Evolutionary conservation across 2,113 vertebrate species (phyloP).

Genomic region (Poecile atricapillus): DNA sequence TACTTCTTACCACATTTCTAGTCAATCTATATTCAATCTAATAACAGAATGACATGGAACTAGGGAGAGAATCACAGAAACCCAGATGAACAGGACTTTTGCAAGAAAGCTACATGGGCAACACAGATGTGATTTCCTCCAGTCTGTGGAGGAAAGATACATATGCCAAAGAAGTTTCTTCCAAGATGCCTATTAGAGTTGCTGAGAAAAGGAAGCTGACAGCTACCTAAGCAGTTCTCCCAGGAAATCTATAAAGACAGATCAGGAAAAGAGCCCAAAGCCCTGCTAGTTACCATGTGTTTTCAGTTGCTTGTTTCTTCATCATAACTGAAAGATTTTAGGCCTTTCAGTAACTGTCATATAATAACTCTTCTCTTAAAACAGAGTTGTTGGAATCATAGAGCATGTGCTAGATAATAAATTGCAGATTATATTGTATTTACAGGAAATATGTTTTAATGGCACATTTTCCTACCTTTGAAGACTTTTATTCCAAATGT

Average conservation of each 20-base stretch:
- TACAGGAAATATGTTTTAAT: background rate
- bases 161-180: background rate
- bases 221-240: background rate
- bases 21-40: background rate
- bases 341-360: background rate
- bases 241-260: background rate
- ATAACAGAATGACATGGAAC: background rate
- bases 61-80: background rate
- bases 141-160: background rate
- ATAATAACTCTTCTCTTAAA: background rate
- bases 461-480: constrained; percentile 56
- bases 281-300: background rate
- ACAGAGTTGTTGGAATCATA: background rate
- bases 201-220: background rate
- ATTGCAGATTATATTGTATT: background rate
- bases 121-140: background rate
- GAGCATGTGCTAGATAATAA: background rate
- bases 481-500: constrained; percentile 72
- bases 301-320: background rate
- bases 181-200: background rate
- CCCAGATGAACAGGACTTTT: background rate
- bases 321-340: background rate
- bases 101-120: background rate
- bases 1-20: background rate
- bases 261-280: background rate